These are phyloP conservation scores for Nettapus auritus DNA, from an alignment of 2,113 vertebrate species.

Conservation along the genomic window DNA sequence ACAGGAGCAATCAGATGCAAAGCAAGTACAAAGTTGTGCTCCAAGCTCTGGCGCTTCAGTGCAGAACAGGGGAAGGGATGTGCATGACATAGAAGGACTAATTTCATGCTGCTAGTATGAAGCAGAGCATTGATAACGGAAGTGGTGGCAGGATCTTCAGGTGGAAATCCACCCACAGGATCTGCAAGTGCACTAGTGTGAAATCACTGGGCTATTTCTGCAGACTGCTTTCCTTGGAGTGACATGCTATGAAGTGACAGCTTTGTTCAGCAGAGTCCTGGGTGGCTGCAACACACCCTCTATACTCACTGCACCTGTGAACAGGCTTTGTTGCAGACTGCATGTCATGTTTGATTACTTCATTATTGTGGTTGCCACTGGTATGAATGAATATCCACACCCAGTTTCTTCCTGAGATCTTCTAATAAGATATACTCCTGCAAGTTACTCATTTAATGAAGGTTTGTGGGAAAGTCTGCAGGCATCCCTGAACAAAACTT, in stretches of 20 bases:
- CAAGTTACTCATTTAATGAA: not conserved
- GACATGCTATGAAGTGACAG: not conserved
- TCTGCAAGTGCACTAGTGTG: not conserved
- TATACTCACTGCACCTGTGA: not conserved
- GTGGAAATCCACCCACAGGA: not conserved
- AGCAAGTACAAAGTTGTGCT: not conserved
- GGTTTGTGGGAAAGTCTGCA: slow-evolving; percentile 20
- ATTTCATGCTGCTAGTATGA: fast-evolving
- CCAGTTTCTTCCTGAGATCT: not conserved
- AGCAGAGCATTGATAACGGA: not conserved
- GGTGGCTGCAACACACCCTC: not conserved
- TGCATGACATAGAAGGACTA: not conserved
- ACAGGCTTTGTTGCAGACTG: not conserved
- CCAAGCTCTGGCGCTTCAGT: not conserved
- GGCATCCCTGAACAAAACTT: not conserved
- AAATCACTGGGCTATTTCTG: not conserved
- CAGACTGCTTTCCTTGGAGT: not conserved
- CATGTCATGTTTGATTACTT: not conserved
- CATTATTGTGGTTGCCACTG: not conserved
- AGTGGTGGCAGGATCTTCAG: not conserved
- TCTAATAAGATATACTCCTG: not conserved
- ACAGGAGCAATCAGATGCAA: not conserved
- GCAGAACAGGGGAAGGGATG: not conserved
- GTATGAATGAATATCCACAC: not conserved
- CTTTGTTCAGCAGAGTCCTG: not conserved